Evolutionary conservation across 2,113 vertebrate genomes (phyloP).

Genomic region (Fulica atra): DNA sequence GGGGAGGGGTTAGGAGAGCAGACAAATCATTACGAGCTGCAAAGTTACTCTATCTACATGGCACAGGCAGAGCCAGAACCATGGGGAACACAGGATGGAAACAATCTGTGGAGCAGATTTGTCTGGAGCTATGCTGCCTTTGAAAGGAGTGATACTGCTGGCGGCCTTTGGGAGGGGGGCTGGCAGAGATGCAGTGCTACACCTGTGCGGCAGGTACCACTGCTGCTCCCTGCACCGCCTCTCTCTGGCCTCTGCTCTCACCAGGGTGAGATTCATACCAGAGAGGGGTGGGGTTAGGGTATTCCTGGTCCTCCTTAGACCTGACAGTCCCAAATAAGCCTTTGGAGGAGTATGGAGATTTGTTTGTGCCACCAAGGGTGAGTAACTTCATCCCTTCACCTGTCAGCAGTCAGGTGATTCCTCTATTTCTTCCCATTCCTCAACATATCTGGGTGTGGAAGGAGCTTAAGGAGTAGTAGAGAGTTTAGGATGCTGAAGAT

Average conservation of each 20-base stretch:
- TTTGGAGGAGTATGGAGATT: background rate
- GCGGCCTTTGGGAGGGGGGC: fast-evolving
- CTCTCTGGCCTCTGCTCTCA: background rate
- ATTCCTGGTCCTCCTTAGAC: background rate
- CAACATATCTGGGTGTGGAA: background rate
- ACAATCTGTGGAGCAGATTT: constrained; percentile 44
- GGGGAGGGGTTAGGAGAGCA: background rate
- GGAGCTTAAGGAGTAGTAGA: fast-evolving
- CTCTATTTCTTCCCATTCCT: background rate
- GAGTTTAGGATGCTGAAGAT: background rate
- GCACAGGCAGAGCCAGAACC: constrained; percentile 50
- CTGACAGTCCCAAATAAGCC: background rate
- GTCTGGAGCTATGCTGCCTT: constrained; percentile 34
- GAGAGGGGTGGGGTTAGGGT: background rate
- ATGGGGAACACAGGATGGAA: constrained; percentile 34
- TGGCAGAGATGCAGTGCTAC: background rate
- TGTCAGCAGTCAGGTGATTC: background rate
- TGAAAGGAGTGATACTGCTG: background rate
- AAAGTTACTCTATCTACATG: constrained; percentile 53
- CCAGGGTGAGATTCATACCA: background rate
- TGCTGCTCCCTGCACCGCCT: background rate
- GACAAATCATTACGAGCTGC: constrained; percentile 52
- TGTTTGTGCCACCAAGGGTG: background rate
- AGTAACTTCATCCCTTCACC: background rate
- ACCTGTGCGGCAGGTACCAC: background rate